These are phyloP conservation scores for Phyllostomus discolor DNA, from an alignment of 2,113 vertebrate species.

Conservation along the genomic window DNA sequence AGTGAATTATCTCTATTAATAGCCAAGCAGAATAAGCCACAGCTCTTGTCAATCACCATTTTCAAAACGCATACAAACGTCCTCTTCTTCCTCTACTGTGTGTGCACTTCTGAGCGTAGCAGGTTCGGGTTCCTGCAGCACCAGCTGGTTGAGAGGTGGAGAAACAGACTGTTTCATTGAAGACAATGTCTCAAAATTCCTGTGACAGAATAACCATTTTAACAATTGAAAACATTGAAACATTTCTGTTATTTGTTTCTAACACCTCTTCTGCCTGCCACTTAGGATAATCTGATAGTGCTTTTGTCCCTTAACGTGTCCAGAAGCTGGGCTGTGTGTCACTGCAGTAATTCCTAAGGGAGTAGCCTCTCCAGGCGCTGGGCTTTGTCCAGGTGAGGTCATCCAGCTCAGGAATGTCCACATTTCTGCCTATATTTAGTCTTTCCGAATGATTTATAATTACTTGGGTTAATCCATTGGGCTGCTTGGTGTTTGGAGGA, in stretches of 20 bases:
- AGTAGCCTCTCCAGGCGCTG: neutral
- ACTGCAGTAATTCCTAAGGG: neutral
- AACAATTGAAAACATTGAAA: neutral
- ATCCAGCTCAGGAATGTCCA: neutral
- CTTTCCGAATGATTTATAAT: neutral
- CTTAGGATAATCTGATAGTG: neutral
- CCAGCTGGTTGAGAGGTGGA: neutral
- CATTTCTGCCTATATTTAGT: neutral
- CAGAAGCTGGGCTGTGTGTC: neutral
- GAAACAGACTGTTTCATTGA: neutral
- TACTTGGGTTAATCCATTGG: neutral
- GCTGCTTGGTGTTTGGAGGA: neutral
- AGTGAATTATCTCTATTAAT: neutral
- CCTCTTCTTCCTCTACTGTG: neutral
- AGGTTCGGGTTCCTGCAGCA: neutral
- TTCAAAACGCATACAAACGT: neutral
- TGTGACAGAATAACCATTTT: neutral
- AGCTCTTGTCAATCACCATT: neutral
- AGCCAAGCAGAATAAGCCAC: neutral
- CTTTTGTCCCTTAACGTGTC: neutral
- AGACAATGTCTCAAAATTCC: neutral
- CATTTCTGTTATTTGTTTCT: neutral
- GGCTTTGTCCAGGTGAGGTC: neutral
- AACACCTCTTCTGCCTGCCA: neutral
- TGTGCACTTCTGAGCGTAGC: fast-evolving